phyloP scores from a whole-genome alignment of 2,888 invertebrate genomes.

The Melinopterus prodromus region DNA sequence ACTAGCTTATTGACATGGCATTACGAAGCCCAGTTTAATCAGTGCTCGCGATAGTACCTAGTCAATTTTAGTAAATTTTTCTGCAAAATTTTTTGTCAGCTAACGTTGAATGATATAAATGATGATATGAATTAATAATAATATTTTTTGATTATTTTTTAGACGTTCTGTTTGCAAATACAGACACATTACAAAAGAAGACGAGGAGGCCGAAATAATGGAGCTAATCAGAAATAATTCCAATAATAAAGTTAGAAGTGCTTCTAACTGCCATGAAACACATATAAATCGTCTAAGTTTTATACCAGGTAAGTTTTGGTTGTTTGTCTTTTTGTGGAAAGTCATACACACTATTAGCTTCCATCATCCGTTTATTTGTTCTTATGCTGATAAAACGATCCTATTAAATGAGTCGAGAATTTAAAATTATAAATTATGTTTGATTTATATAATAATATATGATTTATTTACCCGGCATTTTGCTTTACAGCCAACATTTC shows the following conservation, averaged over 20 bases:
- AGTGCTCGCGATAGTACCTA: no score
- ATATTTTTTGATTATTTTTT: constrained; percentile 9
- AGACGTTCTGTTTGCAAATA: constrained; percentile 57
- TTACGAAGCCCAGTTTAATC: no score
- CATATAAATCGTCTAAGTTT: constrained; percentile 30
- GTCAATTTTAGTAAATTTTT: no score
- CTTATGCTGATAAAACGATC: not conserved
- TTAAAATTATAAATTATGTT: constrained; percentile 13
- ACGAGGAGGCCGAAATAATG: constrained; percentile 58
- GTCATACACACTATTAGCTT: not conserved
- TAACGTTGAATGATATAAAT: not conserved
- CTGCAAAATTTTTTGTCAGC: no score
- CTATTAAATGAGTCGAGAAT: not conserved
- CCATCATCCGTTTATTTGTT: no score
- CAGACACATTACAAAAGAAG: constrained; percentile 57
- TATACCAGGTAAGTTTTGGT: constrained; percentile 24
- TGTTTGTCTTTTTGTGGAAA: no score
- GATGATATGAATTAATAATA: constrained; percentile 8
- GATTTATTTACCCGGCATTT: no score
- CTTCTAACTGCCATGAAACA: constrained; percentile 32
- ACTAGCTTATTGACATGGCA: no score
- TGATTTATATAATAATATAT: no score
- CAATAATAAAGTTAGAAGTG: constrained; percentile 38
- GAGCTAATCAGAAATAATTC: constrained; percentile 54
- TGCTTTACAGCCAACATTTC: no score